A percentile compares a stretch with the other conserved stretches of the same genome.
Conservation (phyloP, 1,140 invertebrate species). For the Drosophila varians region DNA sequence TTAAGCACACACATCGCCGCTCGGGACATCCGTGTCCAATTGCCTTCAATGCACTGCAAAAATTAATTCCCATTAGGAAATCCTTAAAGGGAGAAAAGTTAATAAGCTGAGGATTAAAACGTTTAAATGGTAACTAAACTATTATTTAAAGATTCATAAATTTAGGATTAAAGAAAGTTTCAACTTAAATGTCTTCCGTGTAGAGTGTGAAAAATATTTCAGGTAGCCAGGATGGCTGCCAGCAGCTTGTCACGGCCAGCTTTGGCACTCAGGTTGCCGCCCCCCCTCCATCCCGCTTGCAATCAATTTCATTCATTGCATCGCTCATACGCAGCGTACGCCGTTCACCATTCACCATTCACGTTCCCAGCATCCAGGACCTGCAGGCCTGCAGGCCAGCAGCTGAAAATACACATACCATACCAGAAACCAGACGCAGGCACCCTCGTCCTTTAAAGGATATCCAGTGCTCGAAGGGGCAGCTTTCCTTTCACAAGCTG, state of each 20-base stretch:
- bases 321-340: slow-evolving; percentile 44
- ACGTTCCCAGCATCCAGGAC: too few relatives aligned
- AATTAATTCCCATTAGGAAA: not conserved
- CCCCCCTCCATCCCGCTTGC: slow-evolving; percentile 11
- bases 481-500: slow-evolving; percentile 1
- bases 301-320: slow-evolving; percentile 70
- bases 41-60: slow-evolving; percentile 11
- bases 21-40: slow-evolving; percentile 35
- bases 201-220: slow-evolving; percentile 35
- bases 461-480: not conserved
- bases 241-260: slow-evolving; percentile 40
- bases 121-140: too few relatives aligned
- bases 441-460: not conserved
- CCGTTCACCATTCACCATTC: slow-evolving; percentile 6
- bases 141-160: too few relatives aligned
- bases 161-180: too few relatives aligned
- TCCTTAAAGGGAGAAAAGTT: too few relatives aligned
- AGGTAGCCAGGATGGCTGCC: slow-evolving; percentile 20
- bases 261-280: slow-evolving; percentile 24
- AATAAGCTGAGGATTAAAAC: too few relatives aligned
- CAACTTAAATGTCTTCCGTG: too few relatives aligned
- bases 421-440: too few relatives aligned
- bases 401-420: slow-evolving; percentile 27
- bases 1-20: slow-evolving; percentile 38
- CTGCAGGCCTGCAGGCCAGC: slow-evolving; percentile 19